Base-by-base conservation (phyloP, 1,140 invertebrate genomes). In the Drosophila jambulina region DNA sequence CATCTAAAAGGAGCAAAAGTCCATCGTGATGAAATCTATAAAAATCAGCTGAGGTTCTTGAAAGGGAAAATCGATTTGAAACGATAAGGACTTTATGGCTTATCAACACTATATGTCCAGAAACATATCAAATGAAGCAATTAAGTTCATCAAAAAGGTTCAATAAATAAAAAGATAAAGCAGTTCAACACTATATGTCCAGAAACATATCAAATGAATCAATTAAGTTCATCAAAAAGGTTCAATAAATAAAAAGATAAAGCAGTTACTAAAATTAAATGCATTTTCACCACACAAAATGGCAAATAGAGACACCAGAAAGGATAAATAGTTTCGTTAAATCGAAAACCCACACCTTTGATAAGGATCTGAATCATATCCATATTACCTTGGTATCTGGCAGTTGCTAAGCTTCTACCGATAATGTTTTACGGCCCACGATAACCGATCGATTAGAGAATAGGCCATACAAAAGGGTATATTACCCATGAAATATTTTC, bases 381-480 rank as follows among this genome's bases (percentile, higher is more conserved):
- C n/a, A 21, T 32, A 19, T 32, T 19, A 32, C 2, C 12, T 51
- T 51, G 27, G 49, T 51, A 51, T 51, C 49, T 51, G 49, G 12
- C 27, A 19, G 13, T 12, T n/a, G 12, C 49, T 51, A 21, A 51
- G 25, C 48, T n/a, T 19, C 25, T 1, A 36, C 4, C 4, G 49
- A 57, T 62, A 57, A 36, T 13, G 27, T 27, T 57, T 62, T 62
- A 58, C 27, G 36, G 32, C 36, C 6, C 4, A 19, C 49, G 49
- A 51, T 19, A 51, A 51, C 49, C 12, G 9, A 32, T 51, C n/a
- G 49, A 51, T 51, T 19, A 32, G 49, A 9, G n/a, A 32, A 51
- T 21, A 8, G 27, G 25, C 25, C 10, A 7, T 49, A n/a, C 29
- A 49, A 32, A 32, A 29, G 23, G 45, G 23, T 51, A 29, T 51